Percentiles rank a stretch among this genome's conserved stretches.
Evolutionary conservation across 2,888 invertebrate species (phyloP).

Genomic region (Drosophila multiciliata): DNA sequence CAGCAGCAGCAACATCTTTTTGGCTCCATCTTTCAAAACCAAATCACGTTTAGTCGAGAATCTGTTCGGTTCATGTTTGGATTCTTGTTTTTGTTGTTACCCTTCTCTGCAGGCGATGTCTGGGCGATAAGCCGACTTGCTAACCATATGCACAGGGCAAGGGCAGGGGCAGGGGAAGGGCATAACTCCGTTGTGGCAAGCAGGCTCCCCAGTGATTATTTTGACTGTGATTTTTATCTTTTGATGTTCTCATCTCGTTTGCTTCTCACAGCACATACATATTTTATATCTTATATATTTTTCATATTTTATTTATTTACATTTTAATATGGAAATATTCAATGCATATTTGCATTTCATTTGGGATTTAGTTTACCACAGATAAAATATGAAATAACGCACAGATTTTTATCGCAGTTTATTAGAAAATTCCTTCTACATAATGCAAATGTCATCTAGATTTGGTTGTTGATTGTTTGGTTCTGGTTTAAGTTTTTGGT

Average conservation of each 20-base stretch:
- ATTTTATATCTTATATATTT: slow-evolving; percentile 22
- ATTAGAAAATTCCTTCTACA: slow-evolving; percentile 54
- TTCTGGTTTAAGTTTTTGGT: slow-evolving; percentile 3
- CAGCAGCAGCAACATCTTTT: slow-evolving; percentile 2
- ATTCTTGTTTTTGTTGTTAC: slow-evolving; percentile 9
- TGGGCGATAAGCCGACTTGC: slow-evolving; percentile 34
- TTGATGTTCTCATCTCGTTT: slow-evolving; percentile 56
- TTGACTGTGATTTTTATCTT: slow-evolving; percentile 70
- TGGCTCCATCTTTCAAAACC: slow-evolving; percentile 17
- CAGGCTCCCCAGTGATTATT: slow-evolving; percentile 61
- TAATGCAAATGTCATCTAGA: slow-evolving; percentile 59
- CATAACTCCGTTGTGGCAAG: neutral
- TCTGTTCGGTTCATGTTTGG: slow-evolving; percentile 7
- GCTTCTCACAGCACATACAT: slow-evolving; percentile 28
- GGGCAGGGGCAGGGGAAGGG: neutral
- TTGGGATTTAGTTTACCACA: slow-evolving; percentile 60
- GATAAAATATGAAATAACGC: slow-evolving; percentile 13
- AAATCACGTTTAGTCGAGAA: slow-evolving; percentile 32
- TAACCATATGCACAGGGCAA: slow-evolving; percentile 2
- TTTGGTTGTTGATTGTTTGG: slow-evolving; percentile 43
- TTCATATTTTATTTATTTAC: slow-evolving; percentile 70
- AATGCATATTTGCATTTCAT: slow-evolving; percentile 71
- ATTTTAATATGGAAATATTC: slow-evolving; percentile 64
- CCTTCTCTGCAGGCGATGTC: slow-evolving; percentile 37
- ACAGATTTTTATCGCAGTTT: slow-evolving; percentile 69